Percentiles rank a stretch among this genome's conserved stretches.
phyloP scores from a whole-genome alignment of 2,797 vertebrate genomes.

The Gobionotothen gibberifrons region DNA sequence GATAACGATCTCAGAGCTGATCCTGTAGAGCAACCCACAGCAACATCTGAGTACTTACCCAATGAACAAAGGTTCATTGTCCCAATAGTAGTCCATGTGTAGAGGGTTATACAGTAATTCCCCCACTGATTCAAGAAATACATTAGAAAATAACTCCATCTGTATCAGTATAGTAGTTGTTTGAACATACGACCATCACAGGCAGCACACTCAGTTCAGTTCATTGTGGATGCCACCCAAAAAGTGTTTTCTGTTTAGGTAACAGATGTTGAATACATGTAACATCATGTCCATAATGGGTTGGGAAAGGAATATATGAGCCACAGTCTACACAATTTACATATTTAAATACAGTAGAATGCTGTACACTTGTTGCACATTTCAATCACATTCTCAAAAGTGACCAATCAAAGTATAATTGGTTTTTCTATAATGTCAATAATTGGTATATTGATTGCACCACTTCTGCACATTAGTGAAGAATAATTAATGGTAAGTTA shows the following conservation, averaged over 20 bases:
- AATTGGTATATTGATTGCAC: background rate
- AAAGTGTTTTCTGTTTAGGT: constrained; percentile 43
- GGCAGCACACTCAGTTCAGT: constrained; percentile 31
- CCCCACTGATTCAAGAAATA: constrained; percentile 56
- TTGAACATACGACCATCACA: constrained; percentile 50
- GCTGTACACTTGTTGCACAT: constrained; percentile 18
- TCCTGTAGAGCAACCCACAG: constrained; percentile 66
- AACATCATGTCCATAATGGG: constrained; percentile 24
- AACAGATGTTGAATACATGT: constrained; percentile 46
- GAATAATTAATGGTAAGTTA: background rate
- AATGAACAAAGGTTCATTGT: constrained; percentile 80
- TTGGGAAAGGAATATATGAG: constrained; percentile 11
- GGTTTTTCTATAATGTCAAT: constrained; percentile 3
- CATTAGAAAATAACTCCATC: constrained; percentile 66
- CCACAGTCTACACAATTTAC: constrained; percentile 13
- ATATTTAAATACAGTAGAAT: background rate
- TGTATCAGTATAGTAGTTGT: constrained; percentile 39
- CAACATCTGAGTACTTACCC: constrained; percentile 75
- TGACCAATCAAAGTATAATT: constrained; percentile 3
- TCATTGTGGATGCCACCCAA: constrained; percentile 44
- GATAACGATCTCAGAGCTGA: constrained; percentile 72
- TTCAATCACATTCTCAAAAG: constrained; percentile 24
- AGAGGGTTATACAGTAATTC: constrained; percentile 70
- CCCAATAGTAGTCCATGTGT: constrained; percentile 66
- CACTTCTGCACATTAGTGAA: background rate